phyloP scores from a whole-genome alignment of 2,888 invertebrate species.

The Drosophila aldrichi region DNA sequence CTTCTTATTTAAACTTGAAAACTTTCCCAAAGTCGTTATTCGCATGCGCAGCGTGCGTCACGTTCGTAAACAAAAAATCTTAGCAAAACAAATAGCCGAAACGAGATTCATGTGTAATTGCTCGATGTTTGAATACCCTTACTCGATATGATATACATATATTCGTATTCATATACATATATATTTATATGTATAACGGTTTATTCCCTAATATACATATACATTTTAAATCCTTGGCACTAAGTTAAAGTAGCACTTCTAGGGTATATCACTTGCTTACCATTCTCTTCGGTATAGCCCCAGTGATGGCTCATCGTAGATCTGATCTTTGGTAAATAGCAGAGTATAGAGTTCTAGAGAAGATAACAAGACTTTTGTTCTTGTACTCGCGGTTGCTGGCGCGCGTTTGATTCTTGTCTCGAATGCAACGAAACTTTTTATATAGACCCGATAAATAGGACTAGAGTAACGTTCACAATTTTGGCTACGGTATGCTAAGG shows the following conservation, averaged over 20 bases:
- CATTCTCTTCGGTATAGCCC: constrained; percentile 82
- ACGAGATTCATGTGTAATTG: background rate
- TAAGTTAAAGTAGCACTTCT: background rate
- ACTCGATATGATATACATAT: background rate
- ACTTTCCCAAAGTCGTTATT: constrained; percentile 39
- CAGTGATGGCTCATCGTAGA: constrained; percentile 77
- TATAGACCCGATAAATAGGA: constrained; percentile 31
- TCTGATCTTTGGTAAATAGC: constrained; percentile 31
- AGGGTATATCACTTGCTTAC: constrained; percentile 55
- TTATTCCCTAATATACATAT: background rate
- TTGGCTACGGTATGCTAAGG: constrained; percentile 9
- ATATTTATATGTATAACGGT: no score
- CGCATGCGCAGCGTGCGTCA: constrained; percentile 62
- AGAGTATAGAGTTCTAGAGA: background rate
- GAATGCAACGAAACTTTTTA: constrained; percentile 29
- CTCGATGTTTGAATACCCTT: background rate
- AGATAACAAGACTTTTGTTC: constrained; percentile 27
- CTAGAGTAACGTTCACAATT: background rate
- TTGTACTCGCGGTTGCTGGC: constrained; percentile 55
- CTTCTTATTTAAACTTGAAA: constrained; percentile 11
- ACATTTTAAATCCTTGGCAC: background rate
- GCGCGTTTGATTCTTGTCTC: constrained; percentile 49
- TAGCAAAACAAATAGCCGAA: constrained; percentile 47
- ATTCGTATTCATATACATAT: background rate
- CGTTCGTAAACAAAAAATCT: constrained; percentile 46